Percentiles rank a stretch among this genome's conserved stretches.
These are phyloP conservation scores for Micrasema longulum DNA, from an alignment of 1,140 invertebrate genomes.

Conservation along the genomic window DNA sequence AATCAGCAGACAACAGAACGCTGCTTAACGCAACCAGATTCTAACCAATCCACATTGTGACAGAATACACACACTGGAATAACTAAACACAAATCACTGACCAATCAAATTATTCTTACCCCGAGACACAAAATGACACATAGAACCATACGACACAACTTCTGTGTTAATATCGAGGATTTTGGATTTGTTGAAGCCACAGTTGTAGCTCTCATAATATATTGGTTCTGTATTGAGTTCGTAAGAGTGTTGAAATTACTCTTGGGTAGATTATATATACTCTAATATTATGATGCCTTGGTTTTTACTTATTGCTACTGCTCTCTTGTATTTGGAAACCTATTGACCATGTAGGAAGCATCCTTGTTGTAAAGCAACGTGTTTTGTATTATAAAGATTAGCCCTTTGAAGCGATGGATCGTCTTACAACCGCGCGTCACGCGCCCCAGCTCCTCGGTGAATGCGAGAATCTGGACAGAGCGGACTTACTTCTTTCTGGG, in stretches of 20 bases:
- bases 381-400: constrained; percentile 19
- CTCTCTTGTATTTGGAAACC: constrained; percentile 40
- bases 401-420: constrained; percentile 17
- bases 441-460: constrained; percentile 18
- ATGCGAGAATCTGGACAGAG: constrained; percentile 16
- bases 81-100: too few relatives aligned
- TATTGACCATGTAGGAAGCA: constrained; percentile 32
- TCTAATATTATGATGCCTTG: constrained; percentile 43
- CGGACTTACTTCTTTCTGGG: too few relatives aligned
- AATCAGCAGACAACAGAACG: constrained; percentile 24
- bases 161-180: constrained; percentile 37
- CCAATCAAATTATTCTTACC: too few relatives aligned
- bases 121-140: too few relatives aligned
- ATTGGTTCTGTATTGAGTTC: constrained; percentile 44
- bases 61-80: too few relatives aligned
- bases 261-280: constrained; percentile 42
- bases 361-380: constrained; percentile 29
- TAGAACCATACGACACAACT: constrained; percentile 35
- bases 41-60: constrained; percentile 7
- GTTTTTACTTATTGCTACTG: constrained; percentile 38
- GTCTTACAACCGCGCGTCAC: constrained; percentile 23
- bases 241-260: constrained; percentile 37
- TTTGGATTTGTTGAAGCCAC: constrained; percentile 41
- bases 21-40: constrained; percentile 13
- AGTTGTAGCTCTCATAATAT: constrained; percentile 38